Conservation (phyloP, 2,888 invertebrate genomes). For the Agrypnus murinus region DNA sequence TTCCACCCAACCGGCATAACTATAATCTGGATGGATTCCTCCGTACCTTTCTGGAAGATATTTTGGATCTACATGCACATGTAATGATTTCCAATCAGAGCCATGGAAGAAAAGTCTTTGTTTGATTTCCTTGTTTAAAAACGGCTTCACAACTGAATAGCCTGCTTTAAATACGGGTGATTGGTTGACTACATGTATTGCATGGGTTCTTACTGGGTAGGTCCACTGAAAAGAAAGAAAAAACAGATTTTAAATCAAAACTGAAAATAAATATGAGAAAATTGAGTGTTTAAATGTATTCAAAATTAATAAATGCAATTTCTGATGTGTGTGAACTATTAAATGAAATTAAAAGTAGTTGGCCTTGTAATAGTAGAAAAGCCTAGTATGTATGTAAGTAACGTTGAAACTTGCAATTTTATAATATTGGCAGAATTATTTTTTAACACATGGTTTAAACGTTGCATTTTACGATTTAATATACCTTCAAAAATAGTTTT, state of each 20-base stretch:
- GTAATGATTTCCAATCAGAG: constrained; percentile 80
- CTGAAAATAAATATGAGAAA: no score
- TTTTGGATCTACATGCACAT: constrained; percentile 82
- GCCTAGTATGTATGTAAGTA: no score
- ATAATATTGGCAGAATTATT: no score
- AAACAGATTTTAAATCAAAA: constrained; percentile 2
- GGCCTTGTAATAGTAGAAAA: no score
- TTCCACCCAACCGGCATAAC: constrained; percentile 84
- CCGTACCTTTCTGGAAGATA: constrained; percentile 81
- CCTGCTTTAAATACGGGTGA: constrained; percentile 88
- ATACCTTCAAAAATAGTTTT: no score
- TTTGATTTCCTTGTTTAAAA: constrained; percentile 81
- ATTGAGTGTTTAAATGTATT: no score
- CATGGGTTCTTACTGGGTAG: constrained; percentile 83
- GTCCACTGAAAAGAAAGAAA: constrained; percentile 74
- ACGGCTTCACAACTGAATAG: constrained; percentile 85
- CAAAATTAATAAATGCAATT: no score
- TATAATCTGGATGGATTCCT: constrained; percentile 80
- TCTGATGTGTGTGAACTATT: no score
- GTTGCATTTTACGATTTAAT: no score
- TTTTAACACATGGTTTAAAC: no score
- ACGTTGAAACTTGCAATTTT: no score
- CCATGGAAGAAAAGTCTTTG: constrained; percentile 81
- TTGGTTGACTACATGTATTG: constrained; percentile 86
- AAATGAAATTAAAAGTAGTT: no score